Evolutionary conservation across 2,113 vertebrate species (phyloP).

Genomic region (Greenwoodochromis staneri): DNA sequence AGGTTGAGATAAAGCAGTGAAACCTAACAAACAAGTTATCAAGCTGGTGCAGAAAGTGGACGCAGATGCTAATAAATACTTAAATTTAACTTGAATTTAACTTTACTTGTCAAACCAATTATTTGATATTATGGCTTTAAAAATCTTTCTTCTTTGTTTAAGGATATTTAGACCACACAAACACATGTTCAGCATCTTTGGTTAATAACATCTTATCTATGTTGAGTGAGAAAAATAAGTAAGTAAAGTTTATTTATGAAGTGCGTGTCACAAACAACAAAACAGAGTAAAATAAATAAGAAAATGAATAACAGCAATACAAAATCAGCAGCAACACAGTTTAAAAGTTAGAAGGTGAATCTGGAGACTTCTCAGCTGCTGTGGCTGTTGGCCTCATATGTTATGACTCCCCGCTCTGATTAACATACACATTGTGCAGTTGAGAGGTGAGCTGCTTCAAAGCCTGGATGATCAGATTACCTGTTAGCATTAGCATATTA

Average conservation of each 20-base stretch:
- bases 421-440: slow-evolving; percentile 2
- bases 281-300: background rate
- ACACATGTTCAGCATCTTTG: background rate
- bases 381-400: background rate
- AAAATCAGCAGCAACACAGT: background rate
- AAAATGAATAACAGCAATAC: background rate
- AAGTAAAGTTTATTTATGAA: background rate
- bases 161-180: background rate
- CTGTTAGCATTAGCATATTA: slow-evolving; percentile 67
- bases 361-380: background rate
- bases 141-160: background rate
- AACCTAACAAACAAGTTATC: background rate
- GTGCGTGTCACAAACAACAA: background rate
- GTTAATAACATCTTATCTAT: background rate
- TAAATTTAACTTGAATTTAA: background rate
- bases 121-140: background rate
- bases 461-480: slow-evolving; percentile 50
- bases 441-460: slow-evolving; percentile 38
- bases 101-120: background rate
- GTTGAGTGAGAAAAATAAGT: background rate
- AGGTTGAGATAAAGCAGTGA: background rate
- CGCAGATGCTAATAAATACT: background rate
- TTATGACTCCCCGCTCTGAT: slow-evolving; percentile 1
- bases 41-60: background rate
- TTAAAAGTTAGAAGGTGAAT: background rate